These are phyloP conservation scores for Mythimna lalbum DNA, from an alignment of 2,888 invertebrate species.

Conservation along the genomic window DNA sequence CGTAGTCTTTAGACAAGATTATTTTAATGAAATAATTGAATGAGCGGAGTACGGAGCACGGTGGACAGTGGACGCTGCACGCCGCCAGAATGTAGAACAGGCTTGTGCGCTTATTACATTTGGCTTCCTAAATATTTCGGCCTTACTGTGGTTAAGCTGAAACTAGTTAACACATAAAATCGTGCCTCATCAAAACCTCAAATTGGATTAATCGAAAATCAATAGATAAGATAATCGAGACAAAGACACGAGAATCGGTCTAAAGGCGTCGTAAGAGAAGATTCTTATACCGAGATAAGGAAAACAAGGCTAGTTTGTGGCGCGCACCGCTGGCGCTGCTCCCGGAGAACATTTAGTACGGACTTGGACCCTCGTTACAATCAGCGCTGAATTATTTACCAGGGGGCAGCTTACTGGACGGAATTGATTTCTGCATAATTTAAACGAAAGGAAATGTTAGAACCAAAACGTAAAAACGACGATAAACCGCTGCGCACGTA, in stretches of 20 bases:
- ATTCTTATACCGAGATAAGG: conserved; percentile 78
- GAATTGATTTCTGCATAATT: conserved; percentile 90
- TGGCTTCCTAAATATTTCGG: conserved; percentile 58
- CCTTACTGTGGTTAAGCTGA: conserved; percentile 56
- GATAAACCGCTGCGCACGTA: conserved; percentile 72
- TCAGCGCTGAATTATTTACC: conserved; percentile 88
- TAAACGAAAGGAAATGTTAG: conserved; percentile 79
- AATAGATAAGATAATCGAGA: conserved; percentile 67
- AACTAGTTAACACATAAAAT: conserved; percentile 61
- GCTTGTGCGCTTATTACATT: conserved; percentile 78
- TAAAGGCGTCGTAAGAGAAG: conserved; percentile 68
- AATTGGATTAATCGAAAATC: conserved; percentile 70
- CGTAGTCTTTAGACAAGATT: conserved; percentile 79
- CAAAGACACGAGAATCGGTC: conserved; percentile 67
- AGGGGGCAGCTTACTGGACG: conserved; percentile 81
- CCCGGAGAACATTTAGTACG: conserved; percentile 83
- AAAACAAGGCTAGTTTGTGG: conserved; percentile 79
- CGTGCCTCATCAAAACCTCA: conserved; percentile 64
- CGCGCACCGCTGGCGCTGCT: conserved; percentile 79
- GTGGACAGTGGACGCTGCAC: conserved; percentile 79
- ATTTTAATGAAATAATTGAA: conserved; percentile 87
- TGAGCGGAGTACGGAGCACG: conserved; percentile 73
- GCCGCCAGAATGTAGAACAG: conserved; percentile 81
- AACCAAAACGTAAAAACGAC: conserved; percentile 76
- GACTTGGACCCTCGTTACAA: conserved; percentile 86